Base-by-base conservation (phyloP, 2,888 invertebrate species). In the Colletes collaris region DNA sequence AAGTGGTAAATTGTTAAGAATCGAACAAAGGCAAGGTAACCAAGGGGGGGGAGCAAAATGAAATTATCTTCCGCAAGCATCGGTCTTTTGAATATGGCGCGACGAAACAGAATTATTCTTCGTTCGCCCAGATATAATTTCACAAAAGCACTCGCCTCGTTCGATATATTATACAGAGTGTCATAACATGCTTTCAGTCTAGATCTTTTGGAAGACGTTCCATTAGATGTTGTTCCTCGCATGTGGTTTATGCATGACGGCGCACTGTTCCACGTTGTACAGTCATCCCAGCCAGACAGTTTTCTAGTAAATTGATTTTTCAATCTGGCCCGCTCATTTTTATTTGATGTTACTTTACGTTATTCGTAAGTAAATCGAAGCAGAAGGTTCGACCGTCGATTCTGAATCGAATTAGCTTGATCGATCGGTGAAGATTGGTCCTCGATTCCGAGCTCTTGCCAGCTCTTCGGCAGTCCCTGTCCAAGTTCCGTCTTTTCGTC, bases 401-500 rank as follows among this genome's bases (percentile, higher is more conserved):
- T 7, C 40, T 40, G 3, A 0, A 6, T 40, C 6, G 40, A 46
- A 46, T 46, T 8, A 8, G 10, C 44, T 46, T 8, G 8, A 8
- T 46, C 44, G 44, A 46, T 46, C 10, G 7, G 0, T 46, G 3
- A 10, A 1, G 10, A 46, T 46, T 44, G 16, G 7, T 58, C 27
- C 27, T 27, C 7, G 16, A 5, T 16, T 16, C 16, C 50, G 3
- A 16, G 56, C 4, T 10, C 5, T 3, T 11, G 27, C 44, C 65
- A 37, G 4, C 40, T 13, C 40, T n/a, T 27, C 6, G 11, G 11
- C 27, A 27, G 44, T 11, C 37, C 60, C 6, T n/a, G 46, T n/a
- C 50, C 4, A 60, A 55, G 55, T 58, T 4, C 67, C 67, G 64
- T 80, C 79, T 82, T 79, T 75, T 76, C 69, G 72, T 65, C 66